Evolutionary conservation across 1,140 invertebrate genomes (phyloP).

Genomic region (Holotrichia oblita): DNA sequence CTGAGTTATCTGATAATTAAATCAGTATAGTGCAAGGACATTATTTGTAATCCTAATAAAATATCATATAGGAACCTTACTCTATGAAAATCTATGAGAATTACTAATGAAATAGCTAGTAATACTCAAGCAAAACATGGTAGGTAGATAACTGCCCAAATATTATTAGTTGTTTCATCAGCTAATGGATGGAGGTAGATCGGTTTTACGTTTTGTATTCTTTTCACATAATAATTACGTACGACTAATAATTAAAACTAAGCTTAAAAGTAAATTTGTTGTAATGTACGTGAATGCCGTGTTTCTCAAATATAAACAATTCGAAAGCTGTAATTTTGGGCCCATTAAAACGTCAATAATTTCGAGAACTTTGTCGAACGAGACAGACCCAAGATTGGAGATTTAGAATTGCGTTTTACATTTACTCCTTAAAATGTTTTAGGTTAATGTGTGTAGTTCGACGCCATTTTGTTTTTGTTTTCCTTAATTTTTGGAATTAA

Average conservation of each 20-base stretch:
- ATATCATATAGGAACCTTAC: conserved; percentile 32
- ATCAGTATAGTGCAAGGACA: not conserved
- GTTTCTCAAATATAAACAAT: not conserved
- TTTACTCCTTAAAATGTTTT: conserved; percentile 38
- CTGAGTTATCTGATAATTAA: not conserved
- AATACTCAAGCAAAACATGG: not conserved
- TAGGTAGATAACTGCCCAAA: not conserved
- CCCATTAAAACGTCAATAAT: no score
- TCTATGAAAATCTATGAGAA: conserved; percentile 10
- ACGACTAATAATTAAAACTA: conserved; percentile 23
- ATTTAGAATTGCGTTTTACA: conserved; percentile 10
- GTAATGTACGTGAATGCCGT: conserved; percentile 31
- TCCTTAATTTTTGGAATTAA: not conserved
- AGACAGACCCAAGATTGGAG: conserved; percentile 3
- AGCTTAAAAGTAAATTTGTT: conserved; percentile 7
- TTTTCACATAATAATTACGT: not conserved
- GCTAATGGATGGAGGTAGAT: conserved; percentile 26
- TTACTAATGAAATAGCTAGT: conserved; percentile 10
- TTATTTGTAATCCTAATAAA: not conserved
- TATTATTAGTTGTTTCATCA: not conserved
- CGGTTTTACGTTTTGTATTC: not conserved
- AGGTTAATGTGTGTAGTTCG: conserved; percentile 50
- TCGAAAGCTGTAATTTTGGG: not conserved
- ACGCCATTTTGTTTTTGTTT: conserved; percentile 46
- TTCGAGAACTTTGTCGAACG: not conserved